Evolutionary conservation across 2,797 vertebrate species (phyloP), one percentile per base, ranked within the genome.

Genomic region (Pangasius mekongensis): DNA sequence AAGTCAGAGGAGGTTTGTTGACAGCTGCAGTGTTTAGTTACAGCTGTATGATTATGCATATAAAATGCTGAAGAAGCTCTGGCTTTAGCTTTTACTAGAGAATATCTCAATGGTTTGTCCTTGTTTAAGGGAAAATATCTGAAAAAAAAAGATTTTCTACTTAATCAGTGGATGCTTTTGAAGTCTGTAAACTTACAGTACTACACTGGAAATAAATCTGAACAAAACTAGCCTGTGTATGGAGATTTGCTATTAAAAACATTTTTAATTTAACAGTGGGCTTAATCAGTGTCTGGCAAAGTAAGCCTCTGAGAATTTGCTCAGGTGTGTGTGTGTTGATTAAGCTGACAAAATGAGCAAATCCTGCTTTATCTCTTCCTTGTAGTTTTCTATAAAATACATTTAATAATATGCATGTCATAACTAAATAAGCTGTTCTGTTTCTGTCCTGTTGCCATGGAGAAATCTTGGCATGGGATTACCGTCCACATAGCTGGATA

Each of bases 371-470:
- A 36, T 11, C 58, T 52, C 2, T 86, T 77, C 13, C 16, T 58
- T n/a, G 24, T 5, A 16, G 13, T 47, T 47, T 83, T 47, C 9
- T 54, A 33, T 2, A 7, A 36, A 81, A 16, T 56, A 39, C 36
- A 71, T 22, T 11, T 47, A 27, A 74, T 24, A 24, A 58, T 22
- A 33, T 56, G 18, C 9, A 60, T 36, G 11, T 36, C 62, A n/a
- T 27, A 43, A 64, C 36, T 24, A 83, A 64, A 39, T 58, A 62
- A 82, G 33, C 13, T 47, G 13, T 62, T 77, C 18, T 66, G 47
- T 73, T 74, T 60, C 85, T 86, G 56, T 88, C 67, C 80, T 76
- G 86, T 89, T 90, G 82, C 84, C 76, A 87, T 88, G 88, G 81
- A 88, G 39, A 67, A 54, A 71, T 20, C 87, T 84, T 84, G 85